These are phyloP conservation scores for Drosophila pegasa DNA, from an alignment of 2,888 invertebrate species.

Conservation along the genomic window DNA sequence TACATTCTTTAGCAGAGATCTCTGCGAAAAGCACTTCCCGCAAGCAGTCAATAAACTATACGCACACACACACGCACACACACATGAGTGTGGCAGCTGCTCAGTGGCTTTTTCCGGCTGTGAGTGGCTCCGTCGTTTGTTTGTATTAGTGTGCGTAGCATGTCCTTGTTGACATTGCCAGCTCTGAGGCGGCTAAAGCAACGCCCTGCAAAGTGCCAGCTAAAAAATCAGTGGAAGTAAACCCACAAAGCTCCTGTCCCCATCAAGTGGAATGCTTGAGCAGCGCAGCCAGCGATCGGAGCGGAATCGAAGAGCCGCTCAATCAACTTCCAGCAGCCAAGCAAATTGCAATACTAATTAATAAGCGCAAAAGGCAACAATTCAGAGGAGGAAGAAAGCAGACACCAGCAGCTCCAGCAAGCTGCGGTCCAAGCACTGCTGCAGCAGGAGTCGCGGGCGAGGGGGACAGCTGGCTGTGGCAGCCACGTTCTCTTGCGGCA, in stretches of 20 bases:
- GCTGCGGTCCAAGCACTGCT: slow-evolving; percentile 20
- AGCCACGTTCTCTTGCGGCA: slow-evolving; percentile 69
- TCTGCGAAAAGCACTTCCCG: slow-evolving; percentile 81
- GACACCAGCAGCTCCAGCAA: slow-evolving; percentile 16
- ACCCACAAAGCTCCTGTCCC: background rate
- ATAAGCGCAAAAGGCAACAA: slow-evolving; percentile 50
- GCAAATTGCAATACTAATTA: slow-evolving; percentile 71
- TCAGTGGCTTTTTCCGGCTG: slow-evolving; percentile 11
- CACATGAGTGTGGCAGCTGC: slow-evolving; percentile 22
- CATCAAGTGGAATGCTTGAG: background rate
- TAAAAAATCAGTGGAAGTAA: slow-evolving; percentile 28
- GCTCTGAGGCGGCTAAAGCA: slow-evolving; percentile 24
- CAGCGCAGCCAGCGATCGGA: slow-evolving; percentile 4
- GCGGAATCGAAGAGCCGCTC: slow-evolving; percentile 33
- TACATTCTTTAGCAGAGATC: slow-evolving; percentile 78
- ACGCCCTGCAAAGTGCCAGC: slow-evolving; percentile 20
- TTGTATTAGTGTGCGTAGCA: slow-evolving; percentile 65
- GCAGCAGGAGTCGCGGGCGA: slow-evolving; percentile 1
- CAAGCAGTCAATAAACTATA: slow-evolving; percentile 82
- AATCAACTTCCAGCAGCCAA: slow-evolving; percentile 52
- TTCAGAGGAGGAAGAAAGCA: slow-evolving; percentile 18
- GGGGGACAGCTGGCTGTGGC: slow-evolving; percentile 22
- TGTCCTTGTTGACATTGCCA: slow-evolving; percentile 75
- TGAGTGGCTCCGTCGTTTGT: slow-evolving; percentile 27
- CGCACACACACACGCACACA: slow-evolving; percentile 42